Base-by-base conservation (phyloP, 2,888 invertebrate genomes). In the Nudaria mundana region DNA sequence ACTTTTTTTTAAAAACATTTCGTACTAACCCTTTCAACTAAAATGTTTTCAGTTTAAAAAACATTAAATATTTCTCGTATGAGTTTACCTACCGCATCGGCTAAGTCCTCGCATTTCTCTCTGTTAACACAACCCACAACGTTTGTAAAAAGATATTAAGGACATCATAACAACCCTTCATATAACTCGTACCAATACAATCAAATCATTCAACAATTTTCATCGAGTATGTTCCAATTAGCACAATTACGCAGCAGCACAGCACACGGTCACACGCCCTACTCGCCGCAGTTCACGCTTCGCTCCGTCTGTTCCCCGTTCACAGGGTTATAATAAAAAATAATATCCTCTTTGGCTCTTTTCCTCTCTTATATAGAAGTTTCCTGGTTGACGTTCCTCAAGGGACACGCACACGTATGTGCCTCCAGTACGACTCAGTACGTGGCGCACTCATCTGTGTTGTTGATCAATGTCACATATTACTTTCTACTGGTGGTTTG, bases 391-490 rank as follows among this genome's bases (percentile, higher is more conserved):
- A 37, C 24, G 37, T 16, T 18, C 13, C 41, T 29, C 30, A 7
- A 0, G 36, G 37, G 41, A 37, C 22, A 2, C 8, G n/a, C n/a
- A n/a, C n/a, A 6, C 26, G 15, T 40, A 31, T 18, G 20, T 30
- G 30, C 35, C 30, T 5, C 13, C 11, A 10, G 15, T 29, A 2
- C 28, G 8, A 6, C 1, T 8, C 5, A n/a, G 30, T 5, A 20
- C n/a, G 36, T 14, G 34, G 13, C 16, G 33, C 6, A 39, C n/a
- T 12, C 29, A 16, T 39, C 10, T 16, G n/a, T 3, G 25, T n/a
- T n/a, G n/a, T 37, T 28, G 23, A 36, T 41, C 28, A 36, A 31
- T 32, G 28, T 15, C 28, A 23, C 18, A 6, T 14, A 13, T 11
- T 18, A 12, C 8, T n/a, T 11, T 6, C n/a, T n/a, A n/a, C n/a